Evolutionary conservation across 2,888 invertebrate genomes (phyloP).

Genomic region (Lobophora halterata): DNA sequence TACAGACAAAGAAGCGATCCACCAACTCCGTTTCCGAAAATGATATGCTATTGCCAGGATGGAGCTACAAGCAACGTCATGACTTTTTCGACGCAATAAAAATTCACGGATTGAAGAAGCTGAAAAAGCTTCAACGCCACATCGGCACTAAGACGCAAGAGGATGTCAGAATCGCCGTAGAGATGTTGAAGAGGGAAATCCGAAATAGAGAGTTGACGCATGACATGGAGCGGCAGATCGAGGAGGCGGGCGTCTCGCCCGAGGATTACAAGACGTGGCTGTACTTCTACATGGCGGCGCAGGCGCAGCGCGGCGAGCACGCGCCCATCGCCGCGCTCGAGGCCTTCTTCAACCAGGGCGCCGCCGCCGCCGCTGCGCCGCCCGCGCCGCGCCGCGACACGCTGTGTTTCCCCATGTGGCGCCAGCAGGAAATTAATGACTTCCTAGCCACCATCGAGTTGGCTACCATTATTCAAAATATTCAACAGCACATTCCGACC

Average conservation of each 20-base stretch:
- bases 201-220: conserved; percentile 4
- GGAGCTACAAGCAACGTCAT: conserved; percentile 6
- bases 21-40: not conserved
- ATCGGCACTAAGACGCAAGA: conserved; percentile 13
- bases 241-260: conserved; percentile 6
- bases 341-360: conserved; percentile 1
- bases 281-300: conserved; percentile 8
- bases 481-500: conserved; percentile 8
- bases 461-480: conserved; percentile 1
- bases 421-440: conserved; percentile 8
- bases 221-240: conserved; percentile 11
- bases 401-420: conserved; percentile 10
- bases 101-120: conserved; percentile 12
- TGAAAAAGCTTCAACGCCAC: conserved; percentile 12
- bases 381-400: not conserved
- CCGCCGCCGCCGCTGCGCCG: not conserved
- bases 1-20: conserved; percentile 10
- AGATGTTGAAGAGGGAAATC: conserved; percentile 11
- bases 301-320: not conserved
- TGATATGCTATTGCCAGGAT: conserved; percentile 9
- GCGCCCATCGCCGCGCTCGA: conserved; percentile 5
- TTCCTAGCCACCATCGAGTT: conserved; percentile 11
- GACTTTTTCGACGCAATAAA: conserved; percentile 10
- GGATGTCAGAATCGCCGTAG: conserved; percentile 12
- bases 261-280: conserved; percentile 11